phyloP scores from a whole-genome alignment of 1,140 invertebrate genomes.

The Yoshiicerus persimilis region DNA sequence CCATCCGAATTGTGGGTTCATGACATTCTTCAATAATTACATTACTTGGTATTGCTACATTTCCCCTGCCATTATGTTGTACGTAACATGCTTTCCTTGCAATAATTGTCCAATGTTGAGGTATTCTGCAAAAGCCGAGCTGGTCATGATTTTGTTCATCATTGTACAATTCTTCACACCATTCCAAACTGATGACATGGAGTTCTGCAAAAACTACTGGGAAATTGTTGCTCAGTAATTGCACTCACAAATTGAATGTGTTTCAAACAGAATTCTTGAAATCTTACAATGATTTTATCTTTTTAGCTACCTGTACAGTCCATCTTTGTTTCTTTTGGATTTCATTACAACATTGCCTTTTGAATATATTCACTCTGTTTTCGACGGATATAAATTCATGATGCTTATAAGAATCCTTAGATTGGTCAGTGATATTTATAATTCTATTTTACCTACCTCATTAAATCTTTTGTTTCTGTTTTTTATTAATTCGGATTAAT shows the following conservation, averaged over 20 bases:
- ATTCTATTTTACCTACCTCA: no score
- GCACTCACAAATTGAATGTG: no score
- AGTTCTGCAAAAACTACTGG: neutral
- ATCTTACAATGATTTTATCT: no score
- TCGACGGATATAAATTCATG: neutral
- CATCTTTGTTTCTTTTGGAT: neutral
- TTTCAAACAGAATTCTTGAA: no score
- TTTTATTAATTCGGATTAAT: no score
- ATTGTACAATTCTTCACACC: neutral
- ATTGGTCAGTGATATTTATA: neutral
- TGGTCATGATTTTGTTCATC: neutral
- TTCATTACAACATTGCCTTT: neutral
- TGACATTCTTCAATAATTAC: neutral
- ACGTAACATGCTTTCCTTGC: slow-evolving; percentile 9
- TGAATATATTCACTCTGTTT: no score
- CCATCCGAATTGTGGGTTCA: slow-evolving; percentile 40
- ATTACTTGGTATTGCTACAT: slow-evolving; percentile 17
- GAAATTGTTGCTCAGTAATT: neutral
- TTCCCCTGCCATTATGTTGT: neutral
- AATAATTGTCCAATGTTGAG: neutral
- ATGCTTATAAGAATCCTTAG: neutral
- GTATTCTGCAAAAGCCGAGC: neutral
- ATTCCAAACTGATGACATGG: neutral
- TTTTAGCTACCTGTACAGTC: neutral
- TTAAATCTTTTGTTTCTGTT: no score